Conservation (phyloP, 2,797 vertebrate genomes). For the Thripadectes ignobilis region DNA sequence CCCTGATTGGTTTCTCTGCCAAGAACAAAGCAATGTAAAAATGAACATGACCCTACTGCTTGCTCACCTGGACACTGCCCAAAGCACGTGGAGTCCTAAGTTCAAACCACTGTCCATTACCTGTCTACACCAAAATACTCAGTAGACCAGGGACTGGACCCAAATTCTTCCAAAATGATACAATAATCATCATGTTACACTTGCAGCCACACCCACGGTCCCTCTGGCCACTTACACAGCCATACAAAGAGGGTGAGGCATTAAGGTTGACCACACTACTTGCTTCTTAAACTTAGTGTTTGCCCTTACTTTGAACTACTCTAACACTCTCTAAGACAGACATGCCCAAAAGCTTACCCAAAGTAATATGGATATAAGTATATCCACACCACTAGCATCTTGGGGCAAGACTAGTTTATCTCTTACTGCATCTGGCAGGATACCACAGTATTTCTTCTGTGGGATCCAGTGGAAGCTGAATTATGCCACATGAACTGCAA, state of each 20-base stretch:
- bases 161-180: neutral
- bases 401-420: neutral
- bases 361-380: neutral
- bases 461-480: neutral
- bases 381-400: neutral
- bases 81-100: neutral
- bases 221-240: neutral
- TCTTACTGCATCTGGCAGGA: neutral
- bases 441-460: neutral
- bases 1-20: neutral
- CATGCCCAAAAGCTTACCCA: neutral
- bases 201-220: accelerated
- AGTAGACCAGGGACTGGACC: neutral
- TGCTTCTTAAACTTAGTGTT: neutral
- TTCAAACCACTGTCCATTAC: neutral
- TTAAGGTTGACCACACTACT: neutral
- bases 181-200: neutral
- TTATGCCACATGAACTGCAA: neutral
- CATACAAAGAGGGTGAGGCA: neutral
- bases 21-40: neutral
- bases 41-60: neutral
- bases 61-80: neutral
- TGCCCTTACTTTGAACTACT: neutral
- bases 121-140: neutral
- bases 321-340: neutral